phyloP scores from a whole-genome alignment of 2,797 vertebrate species.

The Cynodonichthys magdalenae region DNA sequence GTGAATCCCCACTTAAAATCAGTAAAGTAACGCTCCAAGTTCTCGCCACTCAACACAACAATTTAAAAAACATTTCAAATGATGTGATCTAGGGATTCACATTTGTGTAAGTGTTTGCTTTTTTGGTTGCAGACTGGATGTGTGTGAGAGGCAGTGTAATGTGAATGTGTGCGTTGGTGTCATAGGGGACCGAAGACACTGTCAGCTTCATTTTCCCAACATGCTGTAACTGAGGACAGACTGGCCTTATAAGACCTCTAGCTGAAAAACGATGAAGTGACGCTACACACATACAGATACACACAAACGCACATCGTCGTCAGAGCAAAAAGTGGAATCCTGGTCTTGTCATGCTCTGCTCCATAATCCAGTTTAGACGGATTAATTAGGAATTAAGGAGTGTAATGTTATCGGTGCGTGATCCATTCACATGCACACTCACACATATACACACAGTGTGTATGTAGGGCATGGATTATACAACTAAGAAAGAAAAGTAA shows the following conservation, averaged over 20 bases:
- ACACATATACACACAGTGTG: conserved; percentile 42
- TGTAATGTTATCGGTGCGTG: conserved; percentile 77
- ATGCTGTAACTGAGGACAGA: conserved; percentile 63
- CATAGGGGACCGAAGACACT: conserved; percentile 47
- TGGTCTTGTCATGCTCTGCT: conserved; percentile 65
- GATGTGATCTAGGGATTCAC: conserved; percentile 35
- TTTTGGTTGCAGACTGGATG: conserved; percentile 19
- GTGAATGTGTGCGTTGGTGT: conserved; percentile 34
- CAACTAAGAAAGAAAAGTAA: conserved; percentile 56
- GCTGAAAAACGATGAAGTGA: conserved; percentile 54
- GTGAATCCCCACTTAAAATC: conserved; percentile 58
- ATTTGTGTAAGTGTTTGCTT: conserved; percentile 6
- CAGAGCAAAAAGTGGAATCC: conserved; percentile 52
- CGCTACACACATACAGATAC: conserved; percentile 9
- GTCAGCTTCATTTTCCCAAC: conserved; percentile 66
- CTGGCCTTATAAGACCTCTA: conserved; percentile 56
- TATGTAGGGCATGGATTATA: conserved; percentile 68
- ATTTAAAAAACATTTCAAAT: conserved; percentile 64
- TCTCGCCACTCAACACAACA: conserved; percentile 55
- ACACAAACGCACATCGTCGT: conserved; percentile 10
- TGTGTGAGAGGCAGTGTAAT: conserved; percentile 8
- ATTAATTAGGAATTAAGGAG: conserved; percentile 84
- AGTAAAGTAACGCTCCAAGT: conserved; percentile 63
- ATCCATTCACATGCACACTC: conserved; percentile 56
- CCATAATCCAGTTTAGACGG: conserved; percentile 76